Percentiles rank a stretch among this genome's conserved stretches.
Conservation (phyloP, 2,113 vertebrate species). For the Notothenia coriiceps region DNA sequence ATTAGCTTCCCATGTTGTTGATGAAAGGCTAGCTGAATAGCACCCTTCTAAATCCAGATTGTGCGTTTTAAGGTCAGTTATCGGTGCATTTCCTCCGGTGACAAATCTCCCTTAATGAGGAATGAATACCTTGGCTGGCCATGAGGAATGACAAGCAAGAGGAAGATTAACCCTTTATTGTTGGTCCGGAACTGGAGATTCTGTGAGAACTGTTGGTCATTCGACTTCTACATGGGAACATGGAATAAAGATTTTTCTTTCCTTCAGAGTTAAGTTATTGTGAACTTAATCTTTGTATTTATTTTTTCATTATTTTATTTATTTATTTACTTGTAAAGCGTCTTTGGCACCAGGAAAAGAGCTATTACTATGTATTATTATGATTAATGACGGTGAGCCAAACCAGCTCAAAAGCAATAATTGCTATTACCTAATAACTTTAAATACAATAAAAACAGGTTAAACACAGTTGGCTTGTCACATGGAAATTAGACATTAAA, state of each 20-base stretch:
- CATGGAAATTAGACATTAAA: no score
- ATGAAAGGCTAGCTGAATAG: conserved; percentile 10
- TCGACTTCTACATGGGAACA: not conserved
- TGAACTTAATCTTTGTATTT: no score
- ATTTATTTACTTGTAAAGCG: no score
- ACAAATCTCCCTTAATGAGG: conserved; percentile 84
- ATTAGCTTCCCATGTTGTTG: conserved; percentile 9
- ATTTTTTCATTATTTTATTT: no score
- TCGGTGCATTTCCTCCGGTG: conserved; percentile 37
- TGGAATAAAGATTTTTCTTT: not conserved
- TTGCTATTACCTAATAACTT: no score
- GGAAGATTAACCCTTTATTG: conserved; percentile 56
- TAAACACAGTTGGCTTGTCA: no score
- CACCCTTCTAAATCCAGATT: not conserved
- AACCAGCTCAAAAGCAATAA: no score
- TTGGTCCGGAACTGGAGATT: not conserved
- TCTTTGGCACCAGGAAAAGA: no score
- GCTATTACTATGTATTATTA: no score
- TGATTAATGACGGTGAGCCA: no score
- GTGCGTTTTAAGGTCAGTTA: conserved; percentile 5
- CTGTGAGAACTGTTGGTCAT: not conserved
- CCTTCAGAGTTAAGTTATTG: no score
- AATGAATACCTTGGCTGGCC: conserved; percentile 77
- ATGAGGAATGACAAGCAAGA: conserved; percentile 77
- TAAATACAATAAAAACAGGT: no score